A percentile compares a stretch with the other conserved stretches of the same genome.
phyloP scores from a whole-genome alignment of 2,888 invertebrate genomes.

The Glyphotaelius pellucidus region DNA sequence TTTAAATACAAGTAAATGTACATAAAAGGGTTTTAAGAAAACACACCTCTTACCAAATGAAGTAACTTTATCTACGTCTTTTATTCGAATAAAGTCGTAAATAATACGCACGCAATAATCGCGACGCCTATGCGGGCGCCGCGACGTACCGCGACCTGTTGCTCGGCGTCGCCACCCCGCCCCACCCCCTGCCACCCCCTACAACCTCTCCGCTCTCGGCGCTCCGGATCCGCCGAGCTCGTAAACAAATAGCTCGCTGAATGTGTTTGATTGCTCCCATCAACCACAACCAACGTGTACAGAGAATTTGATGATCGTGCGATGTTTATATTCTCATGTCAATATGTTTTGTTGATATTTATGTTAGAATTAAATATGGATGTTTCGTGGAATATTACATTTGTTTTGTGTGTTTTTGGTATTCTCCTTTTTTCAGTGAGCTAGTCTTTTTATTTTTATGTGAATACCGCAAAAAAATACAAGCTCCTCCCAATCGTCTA shows the following conservation, averaged over 20 bases:
- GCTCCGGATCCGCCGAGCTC: conserved; percentile 47
- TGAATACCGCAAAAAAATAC: too few relatives aligned
- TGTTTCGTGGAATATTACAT: not conserved
- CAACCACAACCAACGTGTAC: conserved; percentile 52
- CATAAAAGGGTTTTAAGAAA: not conserved
- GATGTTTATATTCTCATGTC: not conserved
- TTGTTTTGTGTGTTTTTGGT: not conserved
- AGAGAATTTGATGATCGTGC: conserved; percentile 29
- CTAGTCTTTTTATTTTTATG: not conserved
- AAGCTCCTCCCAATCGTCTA: too few relatives aligned
- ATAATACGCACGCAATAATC: conserved; percentile 43
- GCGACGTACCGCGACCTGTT: conserved; percentile 69
- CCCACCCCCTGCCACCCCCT: conserved; percentile 38
- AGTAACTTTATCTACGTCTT: not conserved
- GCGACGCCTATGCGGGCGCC: conserved; percentile 40
- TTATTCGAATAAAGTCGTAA: conserved; percentile 12
- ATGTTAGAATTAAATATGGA: not conserved
- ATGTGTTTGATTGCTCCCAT: conserved; percentile 65
- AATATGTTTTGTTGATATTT: not conserved
- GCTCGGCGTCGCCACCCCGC: conserved; percentile 66
- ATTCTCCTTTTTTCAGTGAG: not conserved
- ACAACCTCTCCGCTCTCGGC: conserved; percentile 40
- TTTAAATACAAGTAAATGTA: too few relatives aligned
- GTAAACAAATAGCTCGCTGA: conserved; percentile 66
- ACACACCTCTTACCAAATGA: not conserved